These are phyloP conservation scores for Synodontis membranacea DNA, from an alignment of 2,113 vertebrate genomes.

Conservation along the genomic window DNA sequence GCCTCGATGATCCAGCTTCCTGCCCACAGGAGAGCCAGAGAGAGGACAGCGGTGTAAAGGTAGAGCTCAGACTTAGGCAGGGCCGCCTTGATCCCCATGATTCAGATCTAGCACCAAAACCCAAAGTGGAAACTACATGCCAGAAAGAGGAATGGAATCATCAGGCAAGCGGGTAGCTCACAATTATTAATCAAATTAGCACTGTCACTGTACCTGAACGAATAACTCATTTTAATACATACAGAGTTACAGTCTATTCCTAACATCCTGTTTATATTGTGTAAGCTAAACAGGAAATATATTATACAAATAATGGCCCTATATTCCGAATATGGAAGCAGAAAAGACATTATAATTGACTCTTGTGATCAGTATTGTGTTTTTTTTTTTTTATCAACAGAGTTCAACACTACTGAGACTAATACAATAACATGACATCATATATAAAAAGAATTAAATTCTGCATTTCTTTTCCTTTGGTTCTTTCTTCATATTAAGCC, in stretches of 20 bases:
- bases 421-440: not conserved
- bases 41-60: slow-evolving; percentile 83
- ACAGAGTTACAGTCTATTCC: not conserved
- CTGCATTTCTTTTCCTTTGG: not conserved
- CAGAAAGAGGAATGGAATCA: not conserved
- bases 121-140: slow-evolving; percentile 44
- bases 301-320: not conserved
- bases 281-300: not conserved
- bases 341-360: not conserved
- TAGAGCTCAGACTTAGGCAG: slow-evolving; percentile 88
- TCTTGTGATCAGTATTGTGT: not conserved
- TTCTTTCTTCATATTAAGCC: not conserved
- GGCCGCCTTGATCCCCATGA: slow-evolving; percentile 86
- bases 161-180: not conserved
- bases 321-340: not conserved
- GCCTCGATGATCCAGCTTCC: slow-evolving; percentile 85
- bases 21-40: slow-evolving; percentile 82
- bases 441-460: not conserved
- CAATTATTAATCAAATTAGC: not conserved
- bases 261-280: not conserved
- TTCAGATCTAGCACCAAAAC: slow-evolving; percentile 28
- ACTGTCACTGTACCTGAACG: not conserved
- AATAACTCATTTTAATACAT: not conserved
- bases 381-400: too few species aligned
- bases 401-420: not conserved